phyloP scores from a whole-genome alignment of 2,797 vertebrate species.

The Oryzias sinensis region DNA sequence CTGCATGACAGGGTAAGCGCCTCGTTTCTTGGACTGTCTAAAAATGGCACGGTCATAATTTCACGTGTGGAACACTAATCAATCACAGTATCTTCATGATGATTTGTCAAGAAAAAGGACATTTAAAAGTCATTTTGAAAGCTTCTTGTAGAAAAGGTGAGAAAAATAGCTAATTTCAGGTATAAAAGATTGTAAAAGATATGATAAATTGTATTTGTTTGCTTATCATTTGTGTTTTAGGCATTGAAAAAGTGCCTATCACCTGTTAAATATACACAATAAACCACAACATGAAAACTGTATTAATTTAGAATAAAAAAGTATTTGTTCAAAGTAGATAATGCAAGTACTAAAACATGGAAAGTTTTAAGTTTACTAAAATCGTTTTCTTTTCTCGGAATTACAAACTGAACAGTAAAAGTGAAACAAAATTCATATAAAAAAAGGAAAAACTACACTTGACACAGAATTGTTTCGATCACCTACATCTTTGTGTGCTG shows the following conservation, averaged over 20 bases:
- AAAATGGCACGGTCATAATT: constrained; percentile 6
- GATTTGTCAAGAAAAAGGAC: too few relatives aligned
- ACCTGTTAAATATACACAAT: not conserved
- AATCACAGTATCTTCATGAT: too few relatives aligned
- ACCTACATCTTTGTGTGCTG: constrained; percentile 45
- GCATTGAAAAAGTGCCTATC: not conserved
- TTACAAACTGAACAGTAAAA: constrained; percentile 15
- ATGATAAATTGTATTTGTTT: not conserved
- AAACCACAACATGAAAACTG: not conserved
- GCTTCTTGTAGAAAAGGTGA: too few relatives aligned
- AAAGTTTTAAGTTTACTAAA: constrained; percentile 17
- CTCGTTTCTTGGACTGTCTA: constrained; percentile 7
- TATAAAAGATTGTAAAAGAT: too few relatives aligned
- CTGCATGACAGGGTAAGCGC: constrained; percentile 11
- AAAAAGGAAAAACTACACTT: constrained; percentile 48
- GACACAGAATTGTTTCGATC: constrained; percentile 41
- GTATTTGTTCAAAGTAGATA: constrained; percentile 72
- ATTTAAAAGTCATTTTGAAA: too few relatives aligned
- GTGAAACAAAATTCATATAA: constrained; percentile 44
- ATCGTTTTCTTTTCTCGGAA: constrained; percentile 10
- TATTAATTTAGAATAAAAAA: constrained; percentile 43
- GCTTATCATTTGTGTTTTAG: not conserved
- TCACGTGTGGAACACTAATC: too few relatives aligned
- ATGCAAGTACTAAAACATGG: constrained; percentile 48
- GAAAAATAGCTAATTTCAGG: too few relatives aligned